Base-by-base conservation (phyloP, 2,888 invertebrate genomes). In the Melanotus villosus region DNA sequence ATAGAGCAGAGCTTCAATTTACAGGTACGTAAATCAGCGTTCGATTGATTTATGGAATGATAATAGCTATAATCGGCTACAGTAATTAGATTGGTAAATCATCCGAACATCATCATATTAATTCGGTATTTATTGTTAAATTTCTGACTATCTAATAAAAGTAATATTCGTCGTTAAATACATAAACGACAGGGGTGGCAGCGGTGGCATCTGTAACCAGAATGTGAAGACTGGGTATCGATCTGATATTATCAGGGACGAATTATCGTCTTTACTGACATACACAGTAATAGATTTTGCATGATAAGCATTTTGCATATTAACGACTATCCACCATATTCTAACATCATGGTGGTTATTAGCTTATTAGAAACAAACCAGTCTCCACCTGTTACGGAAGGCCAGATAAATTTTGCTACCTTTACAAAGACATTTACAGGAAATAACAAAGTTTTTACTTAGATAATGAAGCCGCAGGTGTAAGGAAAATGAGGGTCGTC, bases 381-480 rank as follows among this genome's bases (percentile, higher is more conserved):
- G 14, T 9, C 18, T 38, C 14, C 14, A 41, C 12, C 14, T 41
- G 9, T 41, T 41, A 41, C 4, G 41, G 2, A 41, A 41, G 16
- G 14, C 2, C 14, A 18, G 14, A 14, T 16, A 16, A 41, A 41
- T 41, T 41, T 18, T 41, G 16, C 41, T n/a, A 14, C 41, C 16
- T 2, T 18, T 41, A 41, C 41, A 41, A 41, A 41, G 16, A 16
- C 41, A 41, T 41, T 16, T 14, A 9, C 41, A 9, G 16, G 9
- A 34, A 41, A 41, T 16, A 41, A 41, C 41, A 41, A 41, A 41
- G 16, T 41, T 41, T 41, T 41, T 41, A 16, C 41, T 16, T 16
- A 16, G 16, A 16, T 41, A 41, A 41, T 41, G 45, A 57, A 57
- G 65, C 45, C 45, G 65, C 65, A 65, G 65, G 65, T 57, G 56